Percentiles rank a stretch among this genome's conserved stretches.
phyloP scores from a whole-genome alignment of 2,113 vertebrate genomes.

The Aegithalos caudatus region DNA sequence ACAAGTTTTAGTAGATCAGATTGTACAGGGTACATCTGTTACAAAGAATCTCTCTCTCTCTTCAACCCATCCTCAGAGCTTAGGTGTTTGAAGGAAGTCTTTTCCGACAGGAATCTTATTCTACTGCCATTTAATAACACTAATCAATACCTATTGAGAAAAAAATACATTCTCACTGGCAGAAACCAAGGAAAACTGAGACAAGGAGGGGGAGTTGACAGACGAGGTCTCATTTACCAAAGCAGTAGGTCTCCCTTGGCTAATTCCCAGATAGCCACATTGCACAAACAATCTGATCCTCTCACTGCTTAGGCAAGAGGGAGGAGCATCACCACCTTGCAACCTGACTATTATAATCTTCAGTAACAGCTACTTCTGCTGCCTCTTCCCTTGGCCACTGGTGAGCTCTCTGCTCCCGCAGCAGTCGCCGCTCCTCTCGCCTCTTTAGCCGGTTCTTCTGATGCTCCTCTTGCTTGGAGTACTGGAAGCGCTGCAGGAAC shows the following conservation, averaged over 20 bases:
- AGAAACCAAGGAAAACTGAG: conserved; percentile 43
- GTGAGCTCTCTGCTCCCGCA: conserved; percentile 81
- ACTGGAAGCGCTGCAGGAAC: conserved; percentile 94
- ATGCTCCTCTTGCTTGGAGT: conserved; percentile 87
- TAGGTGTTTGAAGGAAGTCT: conserved; percentile 4
- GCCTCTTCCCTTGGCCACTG: conserved; percentile 69
- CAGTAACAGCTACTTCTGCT: conserved; percentile 77
- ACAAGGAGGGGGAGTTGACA: background rate
- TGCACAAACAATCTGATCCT: background rate
- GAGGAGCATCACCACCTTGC: conserved; percentile 85
- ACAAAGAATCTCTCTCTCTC: background rate
- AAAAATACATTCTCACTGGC: conserved; percentile 30
- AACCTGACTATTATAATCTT: conserved; percentile 96
- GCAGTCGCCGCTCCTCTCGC: conserved; percentile 82
- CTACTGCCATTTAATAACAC: background rate
- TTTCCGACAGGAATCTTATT: background rate
- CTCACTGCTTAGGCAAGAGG: background rate
- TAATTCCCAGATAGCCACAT: background rate
- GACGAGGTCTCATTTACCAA: background rate
- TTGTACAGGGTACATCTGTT: background rate
- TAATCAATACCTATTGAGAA: background rate
- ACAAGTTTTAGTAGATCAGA: background rate
- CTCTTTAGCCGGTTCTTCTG: conserved; percentile 85
- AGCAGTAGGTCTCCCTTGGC: background rate
- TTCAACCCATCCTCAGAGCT: background rate